Evolutionary conservation across 2,797 vertebrate species (phyloP), one percentile per base, ranked within the genome.

Genomic region (Betta splendens): DNA sequence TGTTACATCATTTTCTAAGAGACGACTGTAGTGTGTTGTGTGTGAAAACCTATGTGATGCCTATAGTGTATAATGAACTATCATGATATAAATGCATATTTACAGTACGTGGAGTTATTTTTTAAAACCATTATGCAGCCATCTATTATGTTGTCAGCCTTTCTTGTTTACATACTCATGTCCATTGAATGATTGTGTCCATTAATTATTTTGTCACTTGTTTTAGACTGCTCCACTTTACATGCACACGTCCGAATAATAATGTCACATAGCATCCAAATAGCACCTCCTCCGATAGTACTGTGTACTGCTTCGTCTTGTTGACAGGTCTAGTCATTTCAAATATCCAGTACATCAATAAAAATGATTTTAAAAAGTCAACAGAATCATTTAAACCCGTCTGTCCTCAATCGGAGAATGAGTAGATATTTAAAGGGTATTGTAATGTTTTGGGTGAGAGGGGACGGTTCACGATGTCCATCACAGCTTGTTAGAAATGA

Each of bases 1-100:
- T 88, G 81, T 91, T 61, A 89, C 87, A 81, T 91, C 77, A 75
- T 83, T 91, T 89, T 92, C 83, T 91, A 89, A 86, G 81, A 88
- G 86, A 85, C 85, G 88, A 88, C 84, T 86, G 82, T 84, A 75
- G 80, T 87, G 82, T 86, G 87, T 84, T 84, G 79, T 89, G 75
- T 81, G 84, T 78, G 54, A 70, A 66, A 72, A 76, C 55, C 73
- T 61, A 73, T 78, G 78, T 87, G 80, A 86, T 85, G 85, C 86
- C 78, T 89, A 39, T 89, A 88, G 85, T 73, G 66, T 89, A 87
- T 86, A 83, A 83, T 84, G 78, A 87, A 80, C 69, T 78, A 80
- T 76, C 81, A 81, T 74, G 76, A 81, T 82, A 89, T 76, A 66
- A 80, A 84, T 83, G 78, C 75, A 79, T 85, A 86, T 87, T 81